A percentile compares a stretch with the other conserved stretches of the same genome.
These are phyloP conservation scores for Spatulosminthurus flaviceps DNA, from an alignment of 2,888 invertebrate genomes.

Conservation along the genomic window DNA sequence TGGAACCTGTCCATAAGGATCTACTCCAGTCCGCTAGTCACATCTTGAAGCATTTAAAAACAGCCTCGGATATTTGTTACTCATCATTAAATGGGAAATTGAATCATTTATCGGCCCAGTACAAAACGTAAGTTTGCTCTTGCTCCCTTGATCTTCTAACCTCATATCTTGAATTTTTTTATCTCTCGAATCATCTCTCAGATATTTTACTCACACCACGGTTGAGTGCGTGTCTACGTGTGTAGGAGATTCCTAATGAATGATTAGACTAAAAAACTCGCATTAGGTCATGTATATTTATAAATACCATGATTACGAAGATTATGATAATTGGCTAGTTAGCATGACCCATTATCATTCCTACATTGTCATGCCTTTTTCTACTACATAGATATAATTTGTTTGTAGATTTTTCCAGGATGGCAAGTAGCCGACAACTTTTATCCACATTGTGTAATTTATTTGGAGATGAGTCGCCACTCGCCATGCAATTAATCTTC, in stretches of 20 bases:
- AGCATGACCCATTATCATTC: not conserved
- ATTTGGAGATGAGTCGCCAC: too few relatives aligned
- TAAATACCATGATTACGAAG: slow-evolving; percentile 15
- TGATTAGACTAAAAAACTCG: too few relatives aligned
- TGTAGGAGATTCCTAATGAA: not conserved
- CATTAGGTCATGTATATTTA: slow-evolving; percentile 14
- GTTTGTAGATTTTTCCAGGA: not conserved
- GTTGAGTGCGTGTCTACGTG: not conserved
- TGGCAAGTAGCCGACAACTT: not conserved
- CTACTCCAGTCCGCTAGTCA: slow-evolving; percentile 57
- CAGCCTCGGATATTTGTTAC: slow-evolving; percentile 63
- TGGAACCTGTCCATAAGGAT: slow-evolving; percentile 58
- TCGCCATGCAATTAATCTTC: too few relatives aligned
- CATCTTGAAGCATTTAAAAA: slow-evolving; percentile 60
- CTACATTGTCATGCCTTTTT: not conserved
- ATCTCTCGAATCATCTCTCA: not conserved
- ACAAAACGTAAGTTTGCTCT: slow-evolving; percentile 71
- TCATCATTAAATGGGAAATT: slow-evolving; percentile 76
- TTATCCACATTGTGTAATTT: not conserved
- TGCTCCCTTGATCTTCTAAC: not conserved
- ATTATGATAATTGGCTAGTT: slow-evolving; percentile 21
- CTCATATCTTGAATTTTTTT: slow-evolving; percentile 8
- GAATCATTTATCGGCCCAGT: slow-evolving; percentile 75
- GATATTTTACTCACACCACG: not conserved
- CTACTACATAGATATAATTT: not conserved